These are phyloP conservation scores for Eospalax fontanierii DNA, from an alignment of 2,797 vertebrate species.

Conservation along the genomic window DNA sequence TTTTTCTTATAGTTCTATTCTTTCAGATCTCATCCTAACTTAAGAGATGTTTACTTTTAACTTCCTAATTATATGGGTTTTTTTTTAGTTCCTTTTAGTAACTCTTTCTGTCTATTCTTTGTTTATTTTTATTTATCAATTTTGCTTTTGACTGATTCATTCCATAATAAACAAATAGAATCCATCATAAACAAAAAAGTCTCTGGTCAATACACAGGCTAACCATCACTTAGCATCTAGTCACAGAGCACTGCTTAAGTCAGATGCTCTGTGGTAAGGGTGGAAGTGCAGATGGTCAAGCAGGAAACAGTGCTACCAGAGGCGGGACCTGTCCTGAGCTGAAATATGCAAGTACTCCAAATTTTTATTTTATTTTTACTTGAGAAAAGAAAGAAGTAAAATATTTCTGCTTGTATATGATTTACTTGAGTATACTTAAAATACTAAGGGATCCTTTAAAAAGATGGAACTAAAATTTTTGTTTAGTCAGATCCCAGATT, in stretches of 20 bases:
- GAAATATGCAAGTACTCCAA: background rate
- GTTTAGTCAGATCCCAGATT: too few species aligned
- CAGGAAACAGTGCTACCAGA: background rate
- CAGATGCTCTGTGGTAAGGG: background rate
- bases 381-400: too few species aligned
- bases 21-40: background rate
- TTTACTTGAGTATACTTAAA: too few species aligned
- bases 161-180: slow-evolving; percentile 15
- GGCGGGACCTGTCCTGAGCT: background rate
- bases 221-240: background rate
- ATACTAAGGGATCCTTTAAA: too few species aligned
- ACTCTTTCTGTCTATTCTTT: slow-evolving; percentile 3
- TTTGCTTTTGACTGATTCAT: slow-evolving; percentile 19
- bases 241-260: background rate
- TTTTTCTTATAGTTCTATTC: slow-evolving; percentile 18
- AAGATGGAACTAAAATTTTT: too few species aligned
- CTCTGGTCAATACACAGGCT: background rate
- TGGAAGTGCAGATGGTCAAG: background rate
- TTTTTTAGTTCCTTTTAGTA: background rate
- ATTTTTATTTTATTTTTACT: too few species aligned
- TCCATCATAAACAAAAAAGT: background rate
- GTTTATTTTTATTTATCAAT: slow-evolving; percentile 16
- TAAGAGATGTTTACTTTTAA: background rate
- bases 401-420: too few species aligned
- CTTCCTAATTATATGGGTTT: background rate